A percentile compares a stretch with the other conserved stretches of the same genome.
phyloP scores from a whole-genome alignment of 1,140 invertebrate genomes.

The Monochamus saltuarius region DNA sequence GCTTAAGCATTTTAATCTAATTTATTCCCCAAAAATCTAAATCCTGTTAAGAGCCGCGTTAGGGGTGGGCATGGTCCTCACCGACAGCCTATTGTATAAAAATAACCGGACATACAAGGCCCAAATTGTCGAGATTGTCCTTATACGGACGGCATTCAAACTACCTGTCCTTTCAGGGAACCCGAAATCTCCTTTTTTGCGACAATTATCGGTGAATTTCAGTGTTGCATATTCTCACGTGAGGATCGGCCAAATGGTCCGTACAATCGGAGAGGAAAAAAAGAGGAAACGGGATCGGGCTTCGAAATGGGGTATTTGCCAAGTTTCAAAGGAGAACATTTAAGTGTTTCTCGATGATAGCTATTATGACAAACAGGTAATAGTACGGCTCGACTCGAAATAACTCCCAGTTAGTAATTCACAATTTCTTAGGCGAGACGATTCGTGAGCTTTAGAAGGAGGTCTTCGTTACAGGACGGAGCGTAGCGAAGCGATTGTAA shows the following conservation, averaged over 20 bases:
- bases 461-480: not conserved
- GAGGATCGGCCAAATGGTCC: not conserved
- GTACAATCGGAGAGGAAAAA: not conserved
- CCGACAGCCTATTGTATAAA: not conserved
- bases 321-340: constrained; percentile 2
- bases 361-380: constrained; percentile 23
- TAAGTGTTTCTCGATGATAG: constrained; percentile 13
- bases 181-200: constrained; percentile 1
- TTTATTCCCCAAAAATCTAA: constrained; percentile 5
- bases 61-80: not conserved
- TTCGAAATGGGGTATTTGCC: constrained; percentile 11
- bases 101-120: not conserved
- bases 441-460: not conserved
- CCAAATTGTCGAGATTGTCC: not conserved
- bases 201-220: constrained; percentile 8
- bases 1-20: constrained; percentile 4
- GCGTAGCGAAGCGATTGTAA: not conserved
- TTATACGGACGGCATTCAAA: not conserved
- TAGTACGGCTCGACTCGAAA: constrained; percentile 2
- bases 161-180: constrained; percentile 10
- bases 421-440: constrained; percentile 8
- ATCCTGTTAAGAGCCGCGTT: not conserved
- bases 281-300: not conserved
- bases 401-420: constrained; percentile 8
- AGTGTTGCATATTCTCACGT: constrained; percentile 19